Percentiles rank a stretch among this genome's conserved stretches.
phyloP scores from a whole-genome alignment of 2,797 vertebrate genomes.

The Hipposideros larvatus region DNA sequence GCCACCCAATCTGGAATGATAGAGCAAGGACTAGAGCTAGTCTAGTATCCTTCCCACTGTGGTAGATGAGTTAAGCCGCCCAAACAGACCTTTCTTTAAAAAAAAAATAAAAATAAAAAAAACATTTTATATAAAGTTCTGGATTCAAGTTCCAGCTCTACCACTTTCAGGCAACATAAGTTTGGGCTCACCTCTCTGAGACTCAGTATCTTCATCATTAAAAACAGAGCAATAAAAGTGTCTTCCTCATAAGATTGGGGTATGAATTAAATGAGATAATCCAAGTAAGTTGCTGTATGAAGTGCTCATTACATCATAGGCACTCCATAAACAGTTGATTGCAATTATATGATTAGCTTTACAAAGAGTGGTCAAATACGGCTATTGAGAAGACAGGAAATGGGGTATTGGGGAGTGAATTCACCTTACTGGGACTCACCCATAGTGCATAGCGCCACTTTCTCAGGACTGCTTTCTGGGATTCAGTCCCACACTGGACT shows the following conservation, averaged over 20 bases:
- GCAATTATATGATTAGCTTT: background rate
- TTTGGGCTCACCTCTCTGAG: constrained; percentile 5
- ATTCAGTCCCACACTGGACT: background rate
- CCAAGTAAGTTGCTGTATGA: background rate
- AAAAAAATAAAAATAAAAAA: too few species aligned
- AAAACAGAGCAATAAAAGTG: background rate
- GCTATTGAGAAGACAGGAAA: background rate
- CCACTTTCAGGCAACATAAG: background rate
- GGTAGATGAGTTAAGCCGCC: background rate
- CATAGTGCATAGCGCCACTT: background rate
- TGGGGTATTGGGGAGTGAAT: background rate
- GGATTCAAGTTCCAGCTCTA: background rate
- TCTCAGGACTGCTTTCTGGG: background rate
- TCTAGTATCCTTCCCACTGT: background rate
- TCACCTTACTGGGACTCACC: background rate
- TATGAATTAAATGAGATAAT: background rate
- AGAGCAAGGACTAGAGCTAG: background rate
- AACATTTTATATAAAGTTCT: background rate
- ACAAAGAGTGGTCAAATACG: background rate
- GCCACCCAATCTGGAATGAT: background rate
- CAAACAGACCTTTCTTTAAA: background rate
- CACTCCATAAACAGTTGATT: background rate
- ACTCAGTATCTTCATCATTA: background rate
- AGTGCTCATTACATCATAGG: background rate
- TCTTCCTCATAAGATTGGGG: background rate